Evolutionary conservation across 2,113 vertebrate species (phyloP), one percentile per base, ranked within the genome.

Genomic region (Vanacampus margaritifer): DNA sequence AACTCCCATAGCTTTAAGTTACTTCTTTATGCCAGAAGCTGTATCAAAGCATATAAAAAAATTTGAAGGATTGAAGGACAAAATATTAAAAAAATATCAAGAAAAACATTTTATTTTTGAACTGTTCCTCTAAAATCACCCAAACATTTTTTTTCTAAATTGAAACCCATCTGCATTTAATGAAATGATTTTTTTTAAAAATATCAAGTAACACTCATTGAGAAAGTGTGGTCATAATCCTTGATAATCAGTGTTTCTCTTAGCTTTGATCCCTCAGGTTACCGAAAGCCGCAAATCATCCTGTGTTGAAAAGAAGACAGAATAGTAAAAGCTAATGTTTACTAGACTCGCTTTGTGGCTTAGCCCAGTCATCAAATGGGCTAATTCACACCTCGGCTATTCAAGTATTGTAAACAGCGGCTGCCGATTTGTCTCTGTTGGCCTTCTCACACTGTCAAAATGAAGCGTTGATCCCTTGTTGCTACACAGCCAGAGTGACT

Each of bases 401-500:
- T 58, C 67, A 59, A 67, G 69, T 64, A 68, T 64, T 79, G 75
- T 82, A 79, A 87, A 78, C 73, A 78, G 64, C 39, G 67, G 66
- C 72, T 66, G 81, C 65, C 82, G 79, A 79, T 62, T 68, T 87
- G 77, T 82, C 67, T 74, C 46, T 84, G 79, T 74, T 74, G 67
- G 75, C 64, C 70, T 75, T 87, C 84, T 76, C 82, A 82, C 79
- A 67, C 77, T 72, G 72, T 82, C 69, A 11, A 79, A 84, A 88
- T 75, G 85, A 89, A 78, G 78, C n/a, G 84, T 79, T 89, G 86
- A 90, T 86, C 84, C 80, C 73, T 86, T 86, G 80, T 86, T 89
- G 82, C 75, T 84, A 82, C 81, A 86, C 69, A 58, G 62, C 1
- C 71, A 21, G 71, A 89, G 82, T 80, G 81, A 78, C 85, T 79